phyloP scores from a whole-genome alignment of 1,140 invertebrate species.

The Colletes gigas region DNA sequence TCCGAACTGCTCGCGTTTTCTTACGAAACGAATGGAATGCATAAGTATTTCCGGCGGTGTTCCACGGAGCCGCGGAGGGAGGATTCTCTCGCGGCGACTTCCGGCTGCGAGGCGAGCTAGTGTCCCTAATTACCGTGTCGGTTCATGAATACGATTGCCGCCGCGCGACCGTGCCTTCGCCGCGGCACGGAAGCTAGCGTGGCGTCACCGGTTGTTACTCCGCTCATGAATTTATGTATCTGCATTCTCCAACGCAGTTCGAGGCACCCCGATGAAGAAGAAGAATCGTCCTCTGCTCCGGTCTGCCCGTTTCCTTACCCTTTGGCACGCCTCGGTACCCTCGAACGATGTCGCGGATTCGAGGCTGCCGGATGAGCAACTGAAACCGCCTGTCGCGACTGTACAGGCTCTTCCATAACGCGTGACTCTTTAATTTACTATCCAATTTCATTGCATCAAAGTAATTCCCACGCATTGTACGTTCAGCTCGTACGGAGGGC shows the following conservation, averaged over 20 bases:
- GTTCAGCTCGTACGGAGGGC: too few relatives aligned
- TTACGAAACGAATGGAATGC: slow-evolving; percentile 78
- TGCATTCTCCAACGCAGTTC: slow-evolving; percentile 78
- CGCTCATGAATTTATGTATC: slow-evolving; percentile 82
- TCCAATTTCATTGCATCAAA: too few relatives aligned
- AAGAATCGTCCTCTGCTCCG: slow-evolving; percentile 39
- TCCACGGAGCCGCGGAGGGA: slow-evolving; percentile 68
- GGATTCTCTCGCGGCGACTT: slow-evolving; percentile 79
- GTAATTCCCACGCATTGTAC: too few relatives aligned
- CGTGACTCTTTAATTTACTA: too few relatives aligned
- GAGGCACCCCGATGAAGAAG: slow-evolving; percentile 61
- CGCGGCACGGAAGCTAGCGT: slow-evolving; percentile 80
- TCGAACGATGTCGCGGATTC: slow-evolving; percentile 55
- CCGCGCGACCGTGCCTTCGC: slow-evolving; percentile 57
- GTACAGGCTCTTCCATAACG: too few relatives aligned
- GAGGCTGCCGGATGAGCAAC: slow-evolving; percentile 28
- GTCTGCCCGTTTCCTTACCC: slow-evolving; percentile 54
- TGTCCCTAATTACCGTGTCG: slow-evolving; percentile 82
- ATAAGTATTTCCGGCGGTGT: slow-evolving; percentile 81
- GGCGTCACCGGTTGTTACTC: slow-evolving; percentile 81
- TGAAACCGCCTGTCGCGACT: too few relatives aligned
- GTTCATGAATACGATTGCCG: slow-evolving; percentile 81
- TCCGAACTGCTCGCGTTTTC: slow-evolving; percentile 70
- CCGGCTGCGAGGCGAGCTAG: slow-evolving; percentile 79
- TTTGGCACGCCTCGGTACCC: slow-evolving; percentile 56